Base-by-base conservation (phyloP, 2,113 vertebrate genomes). In the Entomyzon cyanotis region DNA sequence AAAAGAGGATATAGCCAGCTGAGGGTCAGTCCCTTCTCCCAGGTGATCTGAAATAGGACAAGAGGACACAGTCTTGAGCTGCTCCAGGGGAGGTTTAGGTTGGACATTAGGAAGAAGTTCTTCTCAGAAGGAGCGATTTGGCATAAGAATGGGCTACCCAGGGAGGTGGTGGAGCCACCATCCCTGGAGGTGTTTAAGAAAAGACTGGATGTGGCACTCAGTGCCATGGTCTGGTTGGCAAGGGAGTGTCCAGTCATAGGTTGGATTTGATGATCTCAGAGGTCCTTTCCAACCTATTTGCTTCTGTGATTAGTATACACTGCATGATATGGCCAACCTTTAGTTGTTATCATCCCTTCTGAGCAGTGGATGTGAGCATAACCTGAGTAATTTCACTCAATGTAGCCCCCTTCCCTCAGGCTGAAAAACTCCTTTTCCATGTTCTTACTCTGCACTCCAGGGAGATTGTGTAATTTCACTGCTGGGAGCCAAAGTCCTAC, bases 391-490 rank as follows among this genome's bases (percentile, higher is more conserved):
- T 39, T 47, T 53, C 35, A 39, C 35, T 31, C 63, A 67, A 52
- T 0, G 2, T 33, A 67, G 35, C 12, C 10, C 23, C 37, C 7
- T 88, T 70, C 39, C 39, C n/a, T 63, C 22, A 41, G 21, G 35
- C 10, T 55, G 46, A 88, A 71, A 90, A 84, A 23, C 18, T 65
- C 9, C 59, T 78, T 88, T 90, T 28, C 56, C 18, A 4, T 17
- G 5, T 56, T 93, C 50, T 80, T 92, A 58, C 42, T 67, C 39
- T 44, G 27, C 1, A 18, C 64, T 81, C 77, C 59, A 81, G 90
- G 75, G 50, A 79, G 39, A 78, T 52, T 94, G 82, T 92, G 52
- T 55, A 81, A 47, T 84, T 86, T 94, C 60, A 63, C 31, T 81
- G 68, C 85, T 15, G 2, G 60, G 5, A 95, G 59, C 35, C 79